Conservation (phyloP, 1,140 invertebrate species). For the Drosophila punjabiensis region DNA sequence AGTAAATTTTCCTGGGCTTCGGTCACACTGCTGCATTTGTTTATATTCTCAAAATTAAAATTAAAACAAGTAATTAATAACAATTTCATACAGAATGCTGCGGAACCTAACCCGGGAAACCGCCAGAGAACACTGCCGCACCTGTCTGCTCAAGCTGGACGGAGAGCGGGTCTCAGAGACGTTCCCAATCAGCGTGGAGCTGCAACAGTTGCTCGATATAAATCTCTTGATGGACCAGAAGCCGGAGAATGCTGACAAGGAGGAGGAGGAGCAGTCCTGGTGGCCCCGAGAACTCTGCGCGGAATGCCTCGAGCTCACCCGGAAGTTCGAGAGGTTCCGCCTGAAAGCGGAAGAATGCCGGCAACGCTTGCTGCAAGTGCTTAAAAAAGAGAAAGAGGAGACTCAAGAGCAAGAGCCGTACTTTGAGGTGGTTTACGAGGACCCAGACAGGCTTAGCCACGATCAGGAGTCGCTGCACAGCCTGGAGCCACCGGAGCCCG, state of each 20-base stretch:
- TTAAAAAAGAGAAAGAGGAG: conserved; percentile 4
- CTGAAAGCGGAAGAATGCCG: conserved; percentile 37
- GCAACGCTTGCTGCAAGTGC: conserved; percentile 32
- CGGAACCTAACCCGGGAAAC: conserved; percentile 26
- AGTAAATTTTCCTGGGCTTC: not conserved
- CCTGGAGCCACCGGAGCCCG: conserved; percentile 13
- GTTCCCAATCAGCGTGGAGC: conserved; percentile 12
- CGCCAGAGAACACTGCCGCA: conserved; percentile 53
- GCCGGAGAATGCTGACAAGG: conserved; percentile 16
- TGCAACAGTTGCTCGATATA: conserved; percentile 30
- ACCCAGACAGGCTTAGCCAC: not conserved
- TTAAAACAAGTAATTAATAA: not conserved
- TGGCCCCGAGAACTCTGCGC: conserved; percentile 49
- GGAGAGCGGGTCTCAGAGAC: not conserved
- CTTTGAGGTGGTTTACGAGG: conserved; percentile 62
- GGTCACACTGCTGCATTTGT: conserved; percentile 12
- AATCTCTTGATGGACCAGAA: conserved; percentile 9
- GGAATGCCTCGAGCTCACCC: conserved; percentile 34
- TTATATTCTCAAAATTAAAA: not conserved
- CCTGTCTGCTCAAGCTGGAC: conserved; percentile 57
- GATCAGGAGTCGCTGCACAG: conserved; percentile 14
- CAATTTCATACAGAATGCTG: conserved; percentile 8
- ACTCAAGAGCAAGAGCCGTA: conserved; percentile 15
- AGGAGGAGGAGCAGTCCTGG: not conserved
- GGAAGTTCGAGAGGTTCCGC: conserved; percentile 44